Conservation (phyloP, 2,888 invertebrate species). For the Philopedon plagiatum region DNA sequence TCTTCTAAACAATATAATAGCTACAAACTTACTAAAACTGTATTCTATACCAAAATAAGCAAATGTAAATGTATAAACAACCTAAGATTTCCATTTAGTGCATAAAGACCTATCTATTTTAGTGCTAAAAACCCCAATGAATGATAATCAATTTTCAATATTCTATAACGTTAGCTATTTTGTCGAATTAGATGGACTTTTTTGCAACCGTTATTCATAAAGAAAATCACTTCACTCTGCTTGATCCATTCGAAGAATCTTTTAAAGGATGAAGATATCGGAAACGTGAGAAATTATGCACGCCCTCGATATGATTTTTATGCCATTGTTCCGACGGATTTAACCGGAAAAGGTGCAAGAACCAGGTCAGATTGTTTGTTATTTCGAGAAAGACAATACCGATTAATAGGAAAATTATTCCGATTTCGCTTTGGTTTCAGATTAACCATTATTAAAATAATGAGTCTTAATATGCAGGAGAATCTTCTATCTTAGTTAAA, state of each 20-base stretch:
- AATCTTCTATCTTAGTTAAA: background rate
- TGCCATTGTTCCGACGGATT: constrained; percentile 16
- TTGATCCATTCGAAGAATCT: background rate
- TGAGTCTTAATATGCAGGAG: background rate
- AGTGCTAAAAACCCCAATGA: no score
- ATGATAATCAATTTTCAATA: background rate
- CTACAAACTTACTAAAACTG: no score
- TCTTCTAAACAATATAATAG: no score
- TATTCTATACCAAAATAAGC: no score
- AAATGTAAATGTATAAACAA: no score
- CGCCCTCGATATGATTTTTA: constrained; percentile 20
- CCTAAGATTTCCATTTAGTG: no score
- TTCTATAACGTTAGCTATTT: background rate
- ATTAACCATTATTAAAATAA: constrained; percentile 4
- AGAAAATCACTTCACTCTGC: background rate
- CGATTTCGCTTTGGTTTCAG: background rate
- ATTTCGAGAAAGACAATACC: constrained; percentile 15
- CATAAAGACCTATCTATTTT: no score
- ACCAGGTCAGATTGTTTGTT: constrained; percentile 19
- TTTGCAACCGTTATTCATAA: constrained; percentile 2
- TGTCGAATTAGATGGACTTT: background rate
- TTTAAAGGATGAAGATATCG: constrained; percentile 6
- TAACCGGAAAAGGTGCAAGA: constrained; percentile 14
- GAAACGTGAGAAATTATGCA: constrained; percentile 24
- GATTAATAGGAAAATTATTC: constrained; percentile 18